Evolutionary conservation across 2,797 vertebrate species (phyloP).

Genomic region (Gymnopithys bicolor): DNA sequence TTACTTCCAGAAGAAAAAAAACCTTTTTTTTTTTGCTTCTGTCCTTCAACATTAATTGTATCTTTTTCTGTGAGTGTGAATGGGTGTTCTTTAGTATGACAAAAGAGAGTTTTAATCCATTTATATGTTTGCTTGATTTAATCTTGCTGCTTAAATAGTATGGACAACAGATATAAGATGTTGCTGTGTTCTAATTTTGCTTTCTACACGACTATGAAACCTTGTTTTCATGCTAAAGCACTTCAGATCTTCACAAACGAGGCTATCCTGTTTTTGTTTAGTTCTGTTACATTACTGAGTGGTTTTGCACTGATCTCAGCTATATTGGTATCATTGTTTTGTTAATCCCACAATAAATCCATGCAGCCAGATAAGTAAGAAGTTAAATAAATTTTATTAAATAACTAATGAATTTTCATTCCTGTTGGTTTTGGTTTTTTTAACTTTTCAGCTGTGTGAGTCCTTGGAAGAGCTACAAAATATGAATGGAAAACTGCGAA

Average conservation of each 20-base stretch:
- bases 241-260: background rate
- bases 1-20: background rate
- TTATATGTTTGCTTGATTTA: background rate
- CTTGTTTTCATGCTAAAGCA: slow-evolving; percentile 11
- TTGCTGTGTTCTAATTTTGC: background rate
- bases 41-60: background rate
- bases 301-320: background rate
- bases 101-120: background rate
- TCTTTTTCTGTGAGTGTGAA: background rate
- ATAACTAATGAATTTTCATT: background rate
- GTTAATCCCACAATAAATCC: background rate
- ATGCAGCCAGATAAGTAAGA: background rate
- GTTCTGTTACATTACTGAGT: slow-evolving; percentile 8
- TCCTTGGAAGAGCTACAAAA: slow-evolving; percentile 95
- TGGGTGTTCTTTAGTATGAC: background rate
- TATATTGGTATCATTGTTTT: background rate
- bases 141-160: background rate
- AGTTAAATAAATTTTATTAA: background rate
- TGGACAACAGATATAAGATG: background rate
- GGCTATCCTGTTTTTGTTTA: background rate
- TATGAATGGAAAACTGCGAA: slow-evolving; percentile 89
- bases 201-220: background rate
- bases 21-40: rapidly evolving
- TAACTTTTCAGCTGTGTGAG: slow-evolving; percentile 87
- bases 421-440: background rate